Evolutionary conservation across 2,113 vertebrate species (phyloP).

Genomic region (Panthera leo): DNA sequence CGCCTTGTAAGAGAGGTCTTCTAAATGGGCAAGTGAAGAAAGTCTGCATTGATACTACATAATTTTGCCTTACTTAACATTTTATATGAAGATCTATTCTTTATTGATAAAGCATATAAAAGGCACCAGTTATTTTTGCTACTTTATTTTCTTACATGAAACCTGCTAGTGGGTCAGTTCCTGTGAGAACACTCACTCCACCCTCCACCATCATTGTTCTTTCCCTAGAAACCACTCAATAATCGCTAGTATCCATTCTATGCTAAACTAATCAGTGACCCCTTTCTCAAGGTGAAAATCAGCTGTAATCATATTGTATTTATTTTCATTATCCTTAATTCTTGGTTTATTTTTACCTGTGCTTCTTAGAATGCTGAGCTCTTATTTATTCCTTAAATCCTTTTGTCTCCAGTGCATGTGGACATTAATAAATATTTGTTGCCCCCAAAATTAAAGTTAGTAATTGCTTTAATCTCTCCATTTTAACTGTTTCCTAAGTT

Average conservation of each 20-base stretch:
- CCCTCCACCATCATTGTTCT: background rate
- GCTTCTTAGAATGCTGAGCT: background rate
- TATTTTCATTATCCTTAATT: slow-evolving; percentile 23
- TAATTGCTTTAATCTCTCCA: background rate
- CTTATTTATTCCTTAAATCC: background rate
- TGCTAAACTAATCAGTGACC: background rate
- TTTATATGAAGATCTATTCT: slow-evolving; percentile 24
- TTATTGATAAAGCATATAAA: background rate
- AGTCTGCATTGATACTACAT: background rate
- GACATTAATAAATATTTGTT: background rate
- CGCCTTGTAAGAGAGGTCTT: background rate
- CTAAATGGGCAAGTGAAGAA: background rate
- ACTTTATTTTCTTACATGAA: background rate
- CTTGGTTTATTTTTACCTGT: background rate
- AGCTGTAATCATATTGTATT: background rate
- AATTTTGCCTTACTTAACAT: background rate
- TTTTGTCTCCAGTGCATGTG: background rate
- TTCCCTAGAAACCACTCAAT: background rate
- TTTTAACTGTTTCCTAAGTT: background rate
- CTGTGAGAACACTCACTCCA: background rate
- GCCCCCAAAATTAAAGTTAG: background rate
- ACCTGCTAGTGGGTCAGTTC: background rate
- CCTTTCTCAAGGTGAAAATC: background rate
- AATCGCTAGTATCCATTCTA: background rate
- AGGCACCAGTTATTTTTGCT: background rate